These are phyloP conservation scores for Drosophila repletoides DNA, from an alignment of 1,140 invertebrate genomes.

Conservation along the genomic window DNA sequence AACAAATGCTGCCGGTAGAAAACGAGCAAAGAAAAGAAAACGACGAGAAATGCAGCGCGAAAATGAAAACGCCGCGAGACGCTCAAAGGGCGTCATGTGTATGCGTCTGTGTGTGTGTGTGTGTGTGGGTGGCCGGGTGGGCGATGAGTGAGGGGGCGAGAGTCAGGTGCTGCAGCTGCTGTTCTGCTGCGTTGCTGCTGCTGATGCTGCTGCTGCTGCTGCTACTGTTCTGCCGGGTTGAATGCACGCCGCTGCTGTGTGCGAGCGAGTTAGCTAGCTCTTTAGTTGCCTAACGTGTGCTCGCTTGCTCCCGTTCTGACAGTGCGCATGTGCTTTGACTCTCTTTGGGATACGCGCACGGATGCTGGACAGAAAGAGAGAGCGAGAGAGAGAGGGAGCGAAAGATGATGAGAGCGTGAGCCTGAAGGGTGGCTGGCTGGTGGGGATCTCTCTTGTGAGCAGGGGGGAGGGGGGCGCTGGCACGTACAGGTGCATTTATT, in stretches of 20 bases:
- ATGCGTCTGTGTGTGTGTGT: not conserved
- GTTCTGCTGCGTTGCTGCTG: not conserved
- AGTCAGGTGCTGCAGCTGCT: constrained; percentile 17
- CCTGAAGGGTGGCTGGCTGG: not conserved
- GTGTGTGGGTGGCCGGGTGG: not conserved
- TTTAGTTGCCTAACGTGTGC: constrained; percentile 10
- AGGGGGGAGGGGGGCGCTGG: not conserved
- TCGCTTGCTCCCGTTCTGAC: not conserved
- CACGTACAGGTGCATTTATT: constrained; percentile 73
- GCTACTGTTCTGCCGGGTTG: constrained; percentile 64
- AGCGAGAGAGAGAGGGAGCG: not conserved
- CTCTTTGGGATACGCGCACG: constrained; percentile 13
- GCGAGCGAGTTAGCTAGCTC: constrained; percentile 34
- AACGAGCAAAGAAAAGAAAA: constrained; percentile 26
- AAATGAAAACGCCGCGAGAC: constrained; percentile 38
- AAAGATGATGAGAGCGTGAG: not conserved
- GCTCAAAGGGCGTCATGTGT: constrained; percentile 18
- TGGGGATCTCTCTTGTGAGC: not conserved
- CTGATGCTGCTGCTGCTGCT: not conserved
- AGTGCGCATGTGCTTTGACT: constrained; percentile 25
- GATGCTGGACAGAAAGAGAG: constrained; percentile 42
- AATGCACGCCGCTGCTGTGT: constrained; percentile 54
- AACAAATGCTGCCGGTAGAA: constrained; percentile 39
- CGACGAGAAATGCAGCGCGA: constrained; percentile 40
- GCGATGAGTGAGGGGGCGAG: constrained; percentile 27